Evolutionary conservation across 2,888 invertebrate species (phyloP).

Genomic region (Phymatocera aterrima): DNA sequence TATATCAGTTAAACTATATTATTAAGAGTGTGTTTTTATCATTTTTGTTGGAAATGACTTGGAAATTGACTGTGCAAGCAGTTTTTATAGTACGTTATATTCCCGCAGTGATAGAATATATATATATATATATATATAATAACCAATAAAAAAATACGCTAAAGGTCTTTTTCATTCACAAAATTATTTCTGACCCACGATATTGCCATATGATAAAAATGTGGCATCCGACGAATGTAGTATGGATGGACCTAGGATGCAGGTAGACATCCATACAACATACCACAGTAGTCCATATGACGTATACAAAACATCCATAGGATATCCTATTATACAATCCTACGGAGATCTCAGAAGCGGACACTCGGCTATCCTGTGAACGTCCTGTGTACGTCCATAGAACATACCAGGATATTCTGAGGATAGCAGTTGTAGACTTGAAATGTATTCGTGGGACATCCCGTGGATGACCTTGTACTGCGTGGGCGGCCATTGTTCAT

Average conservation of each 20-base stretch:
- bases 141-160: not conserved
- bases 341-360: slow-evolving; percentile 10
- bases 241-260: not conserved
- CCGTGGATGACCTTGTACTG: slow-evolving; percentile 26
- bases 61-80: not conserved
- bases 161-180: not conserved
- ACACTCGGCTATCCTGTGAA: slow-evolving; percentile 14
- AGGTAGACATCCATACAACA: not conserved
- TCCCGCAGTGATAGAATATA: not conserved
- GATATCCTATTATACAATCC: slow-evolving; percentile 12
- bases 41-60: too few species aligned
- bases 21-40: too few species aligned
- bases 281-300: not conserved
- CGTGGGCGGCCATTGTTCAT: too few species aligned
- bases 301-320: slow-evolving; percentile 1
- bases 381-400: slow-evolving; percentile 3
- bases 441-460: slow-evolving; percentile 1
- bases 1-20: too few species aligned
- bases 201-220: not conserved
- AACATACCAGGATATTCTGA: slow-evolving; percentile 25
- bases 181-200: not conserved
- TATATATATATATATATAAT: not conserved
- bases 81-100: not conserved
- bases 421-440: not conserved
- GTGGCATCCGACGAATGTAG: slow-evolving; percentile 5